Evolutionary conservation across 2,888 invertebrate genomes (phyloP).

Genomic region (Odontomyia ornata): DNA sequence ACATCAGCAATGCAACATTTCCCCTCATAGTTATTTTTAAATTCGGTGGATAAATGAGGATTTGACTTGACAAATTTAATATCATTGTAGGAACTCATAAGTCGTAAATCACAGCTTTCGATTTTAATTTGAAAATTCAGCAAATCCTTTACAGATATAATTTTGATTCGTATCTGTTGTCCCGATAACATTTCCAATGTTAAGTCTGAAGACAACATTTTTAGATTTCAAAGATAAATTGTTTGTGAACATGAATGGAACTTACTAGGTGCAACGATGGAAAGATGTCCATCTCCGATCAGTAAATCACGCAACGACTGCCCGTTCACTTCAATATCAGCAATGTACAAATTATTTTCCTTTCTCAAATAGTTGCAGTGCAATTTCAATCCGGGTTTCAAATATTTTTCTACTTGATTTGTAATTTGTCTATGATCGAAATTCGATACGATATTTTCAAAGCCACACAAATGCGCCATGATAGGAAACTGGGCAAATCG

Average conservation of each 20-base stretch:
- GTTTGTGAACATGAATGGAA: background rate
- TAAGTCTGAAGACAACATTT: constrained; percentile 54
- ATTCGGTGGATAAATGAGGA: constrained; percentile 60
- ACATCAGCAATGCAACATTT: constrained; percentile 60
- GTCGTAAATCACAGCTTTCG: constrained; percentile 59
- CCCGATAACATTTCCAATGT: constrained; percentile 58
- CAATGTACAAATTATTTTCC: constrained; percentile 56
- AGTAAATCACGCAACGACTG: constrained; percentile 57
- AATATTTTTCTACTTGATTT: constrained; percentile 61
- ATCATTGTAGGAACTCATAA: constrained; percentile 62
- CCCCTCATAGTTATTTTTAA: constrained; percentile 66
- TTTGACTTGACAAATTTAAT: constrained; percentile 61
- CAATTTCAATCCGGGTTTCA: constrained; percentile 57
- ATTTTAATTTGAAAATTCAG: constrained; percentile 61
- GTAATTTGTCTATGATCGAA: constrained; percentile 64
- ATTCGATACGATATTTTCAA: constrained; percentile 70
- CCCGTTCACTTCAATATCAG: constrained; percentile 60
- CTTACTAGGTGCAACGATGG: constrained; percentile 55
- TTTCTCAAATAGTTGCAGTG: constrained; percentile 58
- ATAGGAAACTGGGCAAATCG: constrained; percentile 73
- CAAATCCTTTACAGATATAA: constrained; percentile 59
- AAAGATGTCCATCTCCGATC: constrained; percentile 57
- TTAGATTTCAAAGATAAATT: background rate
- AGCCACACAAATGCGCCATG: constrained; percentile 75
- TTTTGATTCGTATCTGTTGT: constrained; percentile 61